A percentile compares a stretch with the other conserved stretches of the same genome.
phyloP scores from a whole-genome alignment of 2,797 vertebrate species.

The Hozukius guyotensis region DNA sequence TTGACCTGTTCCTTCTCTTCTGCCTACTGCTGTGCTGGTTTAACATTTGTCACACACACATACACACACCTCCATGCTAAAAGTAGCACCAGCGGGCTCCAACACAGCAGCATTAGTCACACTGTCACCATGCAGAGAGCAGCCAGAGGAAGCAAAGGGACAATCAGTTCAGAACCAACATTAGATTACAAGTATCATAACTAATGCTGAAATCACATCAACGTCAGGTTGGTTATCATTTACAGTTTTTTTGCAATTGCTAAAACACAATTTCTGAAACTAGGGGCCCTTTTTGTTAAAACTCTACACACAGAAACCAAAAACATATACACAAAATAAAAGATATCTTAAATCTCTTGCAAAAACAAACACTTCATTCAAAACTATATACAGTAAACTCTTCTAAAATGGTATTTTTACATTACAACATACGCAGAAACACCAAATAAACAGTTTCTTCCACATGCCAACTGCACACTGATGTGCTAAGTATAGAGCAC shows the following conservation, averaged over 20 bases:
- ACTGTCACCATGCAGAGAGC: constrained; percentile 6
- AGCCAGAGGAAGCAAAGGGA: neutral
- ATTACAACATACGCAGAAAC: accelerated
- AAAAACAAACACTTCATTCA: no score
- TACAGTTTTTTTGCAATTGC: no score
- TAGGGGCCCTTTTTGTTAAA: no score
- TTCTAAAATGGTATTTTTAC: no score
- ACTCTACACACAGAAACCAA: no score
- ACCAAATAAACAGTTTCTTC: no score
- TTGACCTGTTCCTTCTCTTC: neutral
- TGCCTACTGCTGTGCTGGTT: neutral
- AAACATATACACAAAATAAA: no score
- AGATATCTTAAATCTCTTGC: no score
- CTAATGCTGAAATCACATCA: neutral
- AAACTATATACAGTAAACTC: no score
- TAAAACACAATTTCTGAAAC: neutral
- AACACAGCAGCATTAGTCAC: constrained; percentile 15
- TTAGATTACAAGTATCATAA: neutral
- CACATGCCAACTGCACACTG: no score
- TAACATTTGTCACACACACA: neutral
- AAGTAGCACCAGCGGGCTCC: constrained; percentile 7
- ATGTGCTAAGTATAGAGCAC: no score
- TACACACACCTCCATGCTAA: neutral
- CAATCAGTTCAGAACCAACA: constrained; percentile 1
- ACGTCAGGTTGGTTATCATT: neutral